phyloP scores from a whole-genome alignment of 35 echinoderm and acorn worm species.

The Acanthaster planci region DNA sequence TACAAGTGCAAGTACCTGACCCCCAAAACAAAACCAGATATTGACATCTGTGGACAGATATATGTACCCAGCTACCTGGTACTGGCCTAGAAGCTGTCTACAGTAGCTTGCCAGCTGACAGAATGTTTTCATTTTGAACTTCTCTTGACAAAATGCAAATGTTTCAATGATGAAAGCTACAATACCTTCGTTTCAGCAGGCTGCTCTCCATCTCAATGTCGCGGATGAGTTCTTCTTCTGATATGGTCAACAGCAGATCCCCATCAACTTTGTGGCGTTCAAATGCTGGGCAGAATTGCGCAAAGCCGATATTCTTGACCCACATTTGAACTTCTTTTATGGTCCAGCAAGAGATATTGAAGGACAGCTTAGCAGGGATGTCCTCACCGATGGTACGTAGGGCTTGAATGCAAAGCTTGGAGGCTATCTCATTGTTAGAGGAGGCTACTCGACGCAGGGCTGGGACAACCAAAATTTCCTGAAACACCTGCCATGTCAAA shows the following conservation, averaged over 20 bases:
- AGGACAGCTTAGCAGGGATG: constrained; percentile 83
- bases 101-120: no score
- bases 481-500: constrained; percentile 64
- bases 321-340: constrained; percentile 91
- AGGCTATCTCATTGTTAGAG: constrained; percentile 93
- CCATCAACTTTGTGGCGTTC: constrained; percentile 89
- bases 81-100: no score
- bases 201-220: constrained; percentile 89
- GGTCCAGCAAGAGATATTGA: constrained; percentile 93
- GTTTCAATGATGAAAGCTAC: no score
- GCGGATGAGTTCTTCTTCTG: constrained; percentile 66
- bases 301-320: constrained; percentile 77
- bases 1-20: no score
- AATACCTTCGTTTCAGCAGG: constrained; percentile 79
- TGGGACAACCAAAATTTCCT: constrained; percentile 78
- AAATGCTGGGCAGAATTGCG: constrained; percentile 58
- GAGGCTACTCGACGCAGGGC: constrained; percentile 73
- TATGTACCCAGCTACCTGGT: no score
- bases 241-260: constrained; percentile 87
- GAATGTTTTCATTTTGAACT: no score
- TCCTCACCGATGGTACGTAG: constrained; percentile 86
- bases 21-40: no score
- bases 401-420: constrained; percentile 84
- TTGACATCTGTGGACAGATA: no score
- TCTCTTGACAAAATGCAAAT: no score